phyloP scores from a whole-genome alignment of 2,797 vertebrate species.

The Urosaurus nigricauda region DNA sequence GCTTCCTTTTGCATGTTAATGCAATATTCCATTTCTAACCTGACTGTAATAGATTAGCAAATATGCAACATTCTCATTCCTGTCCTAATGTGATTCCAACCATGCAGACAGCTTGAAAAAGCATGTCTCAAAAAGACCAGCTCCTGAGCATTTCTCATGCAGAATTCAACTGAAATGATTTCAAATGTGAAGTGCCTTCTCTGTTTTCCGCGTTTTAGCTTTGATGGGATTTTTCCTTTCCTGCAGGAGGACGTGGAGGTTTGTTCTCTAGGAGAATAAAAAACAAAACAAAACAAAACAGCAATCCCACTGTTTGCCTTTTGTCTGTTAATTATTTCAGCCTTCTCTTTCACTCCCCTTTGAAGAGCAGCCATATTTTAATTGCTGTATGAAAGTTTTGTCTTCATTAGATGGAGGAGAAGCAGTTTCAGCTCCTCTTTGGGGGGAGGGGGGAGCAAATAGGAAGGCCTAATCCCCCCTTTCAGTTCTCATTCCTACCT shows the following conservation, averaged over 20 bases:
- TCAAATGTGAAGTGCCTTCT: conserved; percentile 64
- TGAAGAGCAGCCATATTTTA: conserved; percentile 72
- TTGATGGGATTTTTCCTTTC: conserved; percentile 53
- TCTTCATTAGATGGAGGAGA: conserved; percentile 68
- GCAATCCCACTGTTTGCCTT: conserved; percentile 43
- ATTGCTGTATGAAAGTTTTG: conserved; percentile 66
- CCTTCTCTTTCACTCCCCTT: conserved; percentile 65
- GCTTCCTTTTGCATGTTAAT: conserved; percentile 73
- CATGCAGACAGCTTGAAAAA: conserved; percentile 56
- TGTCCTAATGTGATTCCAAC: conserved; percentile 68
- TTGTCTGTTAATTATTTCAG: conserved; percentile 69
- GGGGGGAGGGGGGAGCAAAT: conserved; percentile 28
- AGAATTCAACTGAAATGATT: conserved; percentile 75
- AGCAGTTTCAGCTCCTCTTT: conserved; percentile 44
- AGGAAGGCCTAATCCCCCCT: neutral
- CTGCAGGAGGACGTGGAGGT: conserved; percentile 55
- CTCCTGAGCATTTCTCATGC: conserved; percentile 68
- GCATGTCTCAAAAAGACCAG: conserved; percentile 67
- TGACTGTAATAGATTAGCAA: conserved; percentile 69
- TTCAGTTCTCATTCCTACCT: conserved; percentile 36
- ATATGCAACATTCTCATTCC: conserved; percentile 55
- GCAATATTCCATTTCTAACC: conserved; percentile 68
- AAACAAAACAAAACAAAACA: neutral
- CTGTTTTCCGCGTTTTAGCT: conserved; percentile 69
- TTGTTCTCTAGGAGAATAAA: conserved; percentile 37